Percentiles rank a stretch among this genome's conserved stretches.
Conservation (phyloP, 2,888 invertebrate genomes). For the Machimus atricapillus region DNA sequence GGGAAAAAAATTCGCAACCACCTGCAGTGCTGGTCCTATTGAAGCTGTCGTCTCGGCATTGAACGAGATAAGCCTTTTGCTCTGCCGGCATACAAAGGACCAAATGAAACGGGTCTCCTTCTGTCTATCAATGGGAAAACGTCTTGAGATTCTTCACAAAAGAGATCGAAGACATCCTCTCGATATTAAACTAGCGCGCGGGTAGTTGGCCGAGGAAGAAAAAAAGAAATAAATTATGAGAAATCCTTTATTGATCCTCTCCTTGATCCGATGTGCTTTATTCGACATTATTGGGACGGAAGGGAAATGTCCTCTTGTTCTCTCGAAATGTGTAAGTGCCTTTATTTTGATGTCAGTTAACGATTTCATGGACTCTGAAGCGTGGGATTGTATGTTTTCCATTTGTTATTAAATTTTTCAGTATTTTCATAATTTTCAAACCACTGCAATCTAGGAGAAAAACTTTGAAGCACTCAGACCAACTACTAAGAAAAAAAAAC, state of each 20-base stretch:
- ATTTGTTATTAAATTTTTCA: too few relatives aligned
- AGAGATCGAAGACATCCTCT: constrained; percentile 1
- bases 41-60: constrained; percentile 14
- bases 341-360: neutral
- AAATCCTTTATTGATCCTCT: constrained; percentile 8
- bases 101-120: neutral
- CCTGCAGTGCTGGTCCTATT: constrained; percentile 25
- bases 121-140: constrained; percentile 21
- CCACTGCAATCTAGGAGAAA: too few relatives aligned
- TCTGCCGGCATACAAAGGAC: neutral
- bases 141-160: neutral
- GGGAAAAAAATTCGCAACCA: constrained; percentile 18
- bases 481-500: too few relatives aligned
- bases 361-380: neutral
- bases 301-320: neutral
- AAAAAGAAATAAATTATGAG: neutral
- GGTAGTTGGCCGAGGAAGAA: neutral
- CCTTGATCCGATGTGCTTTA: neutral
- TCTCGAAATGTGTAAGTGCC: neutral
- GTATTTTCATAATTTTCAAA: too few relatives aligned
- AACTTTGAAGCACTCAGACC: too few relatives aligned
- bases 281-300: constrained; percentile 4
- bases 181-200: neutral
- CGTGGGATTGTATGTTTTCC: neutral
- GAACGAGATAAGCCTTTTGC: constrained; percentile 24